Base-by-base conservation (phyloP, 1,140 invertebrate species). In the Pseudomyrmex flavicornis region DNA sequence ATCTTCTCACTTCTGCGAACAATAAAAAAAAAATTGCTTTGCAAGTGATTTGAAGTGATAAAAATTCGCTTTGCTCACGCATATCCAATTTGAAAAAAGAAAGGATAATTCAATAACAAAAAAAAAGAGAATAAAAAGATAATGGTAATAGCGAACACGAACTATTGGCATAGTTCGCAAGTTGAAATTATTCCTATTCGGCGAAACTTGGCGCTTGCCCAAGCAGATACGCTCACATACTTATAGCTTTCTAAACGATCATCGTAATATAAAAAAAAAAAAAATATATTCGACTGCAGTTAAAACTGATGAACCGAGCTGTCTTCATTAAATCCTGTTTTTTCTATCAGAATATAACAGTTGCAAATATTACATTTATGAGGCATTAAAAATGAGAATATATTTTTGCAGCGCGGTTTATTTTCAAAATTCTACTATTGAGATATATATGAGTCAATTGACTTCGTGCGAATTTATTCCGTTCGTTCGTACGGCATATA, bases 161-260 rank as follows among this genome's bases (percentile, higher is more conserved):
- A 69, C 87, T 85, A 88, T 88, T 88, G 87, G 87, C 87, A 88
- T 88, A 88, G 87, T 88, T 89, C 72, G 77, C 84, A 83, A 88
- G 87, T 65, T 79, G 77, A 86, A 88, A 89, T 89, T 88, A 89
- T 89, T 86, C 75, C 74, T 79, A 80, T 89, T 77, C 61, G 79
- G 44, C 44, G 46, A 74, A 79, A 63, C 15, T 68, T 88, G 87
- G 87, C 87, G 12, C 50, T 58, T 44, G 44, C 74, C 87, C 87
- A 85, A 77, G 35, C 72, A 50, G 61, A n/a, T 15, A 59, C 54
- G 9, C 26, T 68, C 15, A 13, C 44, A 20, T 66, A 35, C 0
- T 35, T 35, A n/a, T 75, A 58, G 17, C 56, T 79, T 79, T 7
- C 22, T 10, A 56, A 61, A 80, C 59, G 50, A 63, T 66, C 50